phyloP scores from a whole-genome alignment of 2,888 invertebrate species.

The Ophion costatus region DNA sequence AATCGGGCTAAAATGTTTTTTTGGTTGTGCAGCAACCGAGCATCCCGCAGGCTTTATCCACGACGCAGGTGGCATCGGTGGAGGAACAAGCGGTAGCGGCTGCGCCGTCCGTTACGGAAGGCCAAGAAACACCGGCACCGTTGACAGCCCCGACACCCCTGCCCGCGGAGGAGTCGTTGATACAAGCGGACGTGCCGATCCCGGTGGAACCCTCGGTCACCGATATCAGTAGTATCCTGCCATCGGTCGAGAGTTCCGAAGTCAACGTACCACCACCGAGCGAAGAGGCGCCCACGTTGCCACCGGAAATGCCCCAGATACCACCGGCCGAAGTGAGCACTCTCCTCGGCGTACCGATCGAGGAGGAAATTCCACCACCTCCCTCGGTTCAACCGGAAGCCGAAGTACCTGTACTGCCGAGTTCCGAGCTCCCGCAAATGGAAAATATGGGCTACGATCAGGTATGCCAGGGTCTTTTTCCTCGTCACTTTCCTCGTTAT shows the following conservation, averaged over 20 bases:
- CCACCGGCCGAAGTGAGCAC: slow-evolving; percentile 77
- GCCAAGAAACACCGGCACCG: slow-evolving; percentile 69
- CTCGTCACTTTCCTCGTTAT: background rate
- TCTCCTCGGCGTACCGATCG: slow-evolving; percentile 73
- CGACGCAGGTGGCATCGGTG: slow-evolving; percentile 63
- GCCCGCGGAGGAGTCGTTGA: slow-evolving; percentile 74
- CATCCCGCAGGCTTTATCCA: slow-evolving; percentile 57
- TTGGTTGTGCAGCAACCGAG: slow-evolving; percentile 57
- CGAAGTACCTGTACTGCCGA: slow-evolving; percentile 75
- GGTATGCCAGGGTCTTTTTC: slow-evolving; percentile 68
- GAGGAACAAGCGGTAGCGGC: slow-evolving; percentile 69
- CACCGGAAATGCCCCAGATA: slow-evolving; percentile 80
- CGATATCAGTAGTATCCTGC: slow-evolving; percentile 78
- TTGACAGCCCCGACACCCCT: slow-evolving; percentile 68
- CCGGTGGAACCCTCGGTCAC: slow-evolving; percentile 77
- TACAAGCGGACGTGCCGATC: slow-evolving; percentile 76
- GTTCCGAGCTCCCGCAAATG: slow-evolving; percentile 84
- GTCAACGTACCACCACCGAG: slow-evolving; percentile 80
- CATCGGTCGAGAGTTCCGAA: slow-evolving; percentile 75
- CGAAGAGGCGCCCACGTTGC: slow-evolving; percentile 77
- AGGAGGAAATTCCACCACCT: slow-evolving; percentile 82
- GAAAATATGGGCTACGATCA: slow-evolving; percentile 87
- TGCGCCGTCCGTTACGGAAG: slow-evolving; percentile 63
- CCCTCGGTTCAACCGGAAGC: slow-evolving; percentile 85
- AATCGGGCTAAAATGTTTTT: background rate